Evolutionary conservation across 2,888 invertebrate species (phyloP), one percentile per base, ranked within the genome.

Genomic region (Parnassius glacialis): DNA sequence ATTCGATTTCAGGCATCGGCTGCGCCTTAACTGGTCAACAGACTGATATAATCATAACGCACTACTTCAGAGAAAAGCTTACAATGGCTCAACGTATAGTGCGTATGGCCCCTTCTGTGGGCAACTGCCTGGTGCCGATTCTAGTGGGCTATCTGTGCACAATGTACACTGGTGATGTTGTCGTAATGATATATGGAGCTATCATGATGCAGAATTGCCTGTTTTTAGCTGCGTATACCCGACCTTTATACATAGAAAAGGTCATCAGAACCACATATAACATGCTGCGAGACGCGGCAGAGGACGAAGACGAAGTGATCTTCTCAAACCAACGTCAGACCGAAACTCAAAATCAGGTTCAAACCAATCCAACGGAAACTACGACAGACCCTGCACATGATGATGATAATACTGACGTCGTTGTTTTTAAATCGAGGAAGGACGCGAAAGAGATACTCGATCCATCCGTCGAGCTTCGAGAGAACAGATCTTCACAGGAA

Each of bases 291-390:
- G 91, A 88, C 34, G 87, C 85, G 0, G 85, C 80, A 0, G 92
- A 92, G 62, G 92, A 92, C 57, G 92, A 92, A 16, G 93, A 93
- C 68, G 93, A 93, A 77, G 92, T 93, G 3, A 92, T 93, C 68
- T 93, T 93, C 69, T 90, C 93, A 0, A 90, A 88, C 67, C 85
- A 85, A 78, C 50, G 58, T 67, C 62, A 59, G 65, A 66, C 64
- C 65, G 62, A 59, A 67, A 64, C 60, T 52, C 54, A 68, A 65
- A 44, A 67, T 60, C 54, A 60, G 57, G 52, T 55, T 9, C 70
- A 66, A 57, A 63, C 59, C 59, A 64, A 66, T 63, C 52, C 61
- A 13, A 70, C 72, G 1, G 68, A 71, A 7, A 70, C 72, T 12
- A 79, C 66, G 56, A 64, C 72, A 13, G 64, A 69, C 3, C 64